These are phyloP conservation scores for Lithosia quadra DNA, from an alignment of 2,888 invertebrate species.

Conservation along the genomic window DNA sequence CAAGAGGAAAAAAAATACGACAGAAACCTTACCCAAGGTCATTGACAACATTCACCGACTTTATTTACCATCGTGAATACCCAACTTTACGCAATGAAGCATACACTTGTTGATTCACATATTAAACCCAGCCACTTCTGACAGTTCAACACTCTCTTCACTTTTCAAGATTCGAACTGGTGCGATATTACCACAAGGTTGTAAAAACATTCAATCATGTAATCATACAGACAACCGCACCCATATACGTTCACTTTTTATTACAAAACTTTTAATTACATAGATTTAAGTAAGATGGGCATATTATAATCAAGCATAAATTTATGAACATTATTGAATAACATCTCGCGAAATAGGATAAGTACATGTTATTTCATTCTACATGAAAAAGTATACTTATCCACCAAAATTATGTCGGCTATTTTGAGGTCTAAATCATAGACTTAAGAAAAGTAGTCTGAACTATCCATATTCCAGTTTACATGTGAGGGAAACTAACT, in stretches of 20 bases:
- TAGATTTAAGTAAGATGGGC: conserved; percentile 6
- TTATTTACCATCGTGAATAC: not conserved
- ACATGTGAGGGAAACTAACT: too few relatives aligned
- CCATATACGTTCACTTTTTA: conserved; percentile 18
- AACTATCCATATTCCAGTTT: too few relatives aligned
- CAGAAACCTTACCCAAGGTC: not conserved
- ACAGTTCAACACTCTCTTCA: conserved; percentile 2
- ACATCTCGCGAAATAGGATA: too few relatives aligned
- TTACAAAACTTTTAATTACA: conserved; percentile 16
- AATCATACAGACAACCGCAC: conserved; percentile 8
- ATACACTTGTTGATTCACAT: conserved; percentile 8
- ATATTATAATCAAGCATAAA: conserved; percentile 1
- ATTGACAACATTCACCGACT: conserved; percentile 3
- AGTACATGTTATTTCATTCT: not conserved
- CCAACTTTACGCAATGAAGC: not conserved
- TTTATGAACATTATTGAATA: conserved; percentile 7
- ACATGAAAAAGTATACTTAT: not conserved
- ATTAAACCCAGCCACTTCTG: conserved; percentile 5
- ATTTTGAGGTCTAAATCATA: not conserved
- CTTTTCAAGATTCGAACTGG: conserved; percentile 13
- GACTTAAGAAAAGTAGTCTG: too few relatives aligned
- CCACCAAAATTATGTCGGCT: not conserved
- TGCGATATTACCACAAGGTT: conserved; percentile 12
- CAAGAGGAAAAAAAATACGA: not conserved
- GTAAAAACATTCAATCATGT: conserved; percentile 12